These are phyloP conservation scores for Xestia xanthographa DNA, from an alignment of 2,888 invertebrate genomes.

Conservation along the genomic window DNA sequence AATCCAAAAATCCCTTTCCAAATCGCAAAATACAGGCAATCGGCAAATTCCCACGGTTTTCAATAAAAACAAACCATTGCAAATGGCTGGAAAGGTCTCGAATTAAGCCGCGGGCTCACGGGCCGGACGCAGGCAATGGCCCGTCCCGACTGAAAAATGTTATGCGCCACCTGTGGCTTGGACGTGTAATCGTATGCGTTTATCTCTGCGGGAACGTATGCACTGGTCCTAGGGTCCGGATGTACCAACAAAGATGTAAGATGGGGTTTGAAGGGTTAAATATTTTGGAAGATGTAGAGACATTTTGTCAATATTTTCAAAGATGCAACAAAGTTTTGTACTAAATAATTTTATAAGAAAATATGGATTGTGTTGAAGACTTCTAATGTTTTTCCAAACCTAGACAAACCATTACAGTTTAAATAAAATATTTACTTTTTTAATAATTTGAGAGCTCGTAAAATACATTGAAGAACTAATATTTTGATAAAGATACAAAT, in stretches of 20 bases:
- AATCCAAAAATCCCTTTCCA: slow-evolving; percentile 64
- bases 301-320: not conserved
- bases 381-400: not conserved
- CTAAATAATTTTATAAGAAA: too few relatives aligned
- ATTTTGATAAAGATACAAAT: not conserved
- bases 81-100: slow-evolving; percentile 82
- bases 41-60: slow-evolving; percentile 80
- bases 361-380: not conserved
- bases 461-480: not conserved
- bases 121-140: slow-evolving; percentile 74
- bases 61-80: slow-evolving; percentile 85
- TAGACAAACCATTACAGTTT: not conserved
- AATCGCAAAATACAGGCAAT: slow-evolving; percentile 68
- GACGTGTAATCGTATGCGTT: slow-evolving; percentile 89
- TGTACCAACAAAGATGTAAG: slow-evolving; percentile 74
- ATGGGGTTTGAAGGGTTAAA: not conserved
- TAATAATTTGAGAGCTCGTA: not conserved
- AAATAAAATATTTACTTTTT: not conserved
- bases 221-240: slow-evolving; percentile 74
- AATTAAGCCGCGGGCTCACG: slow-evolving; percentile 82
- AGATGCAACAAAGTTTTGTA: not conserved
- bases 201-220: slow-evolving; percentile 86
- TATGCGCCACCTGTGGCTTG: slow-evolving; percentile 90
- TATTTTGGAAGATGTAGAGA: not conserved
- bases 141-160: slow-evolving; percentile 88